Base-by-base conservation (phyloP, 2,888 invertebrate species). In the Xanthostigma xanthostigma region DNA sequence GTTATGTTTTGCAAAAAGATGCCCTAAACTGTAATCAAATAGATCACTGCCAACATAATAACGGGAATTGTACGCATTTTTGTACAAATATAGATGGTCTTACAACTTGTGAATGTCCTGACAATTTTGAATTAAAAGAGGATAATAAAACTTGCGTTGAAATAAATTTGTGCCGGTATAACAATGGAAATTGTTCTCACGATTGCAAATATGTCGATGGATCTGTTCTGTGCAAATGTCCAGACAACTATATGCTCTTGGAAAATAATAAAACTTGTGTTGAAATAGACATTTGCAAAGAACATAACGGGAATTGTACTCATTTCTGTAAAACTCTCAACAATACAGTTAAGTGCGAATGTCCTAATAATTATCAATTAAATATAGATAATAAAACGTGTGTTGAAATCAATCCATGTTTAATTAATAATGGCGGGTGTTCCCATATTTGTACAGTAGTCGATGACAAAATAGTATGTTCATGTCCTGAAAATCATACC, bases 31-130 rank as follows among this genome's bases (percentile, higher is more conserved):
- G 64, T 47, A 54, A 50, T 13, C 66, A 69, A 58, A 61, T 72
- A 6, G 69, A 76, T 55, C 74, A 73, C 53, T 77, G 77, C 53
- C 56, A 66, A 12, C 50, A 52, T 2, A 52, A 55, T 13, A 72
- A 70, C 46, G 67, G 65, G 39, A 72, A 69, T n/a, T 80, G 81
- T 51, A 70, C 71, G 0, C 69, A 73, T 52, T 65, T 69, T 39
- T 81, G 81, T 56, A 27, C 27, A 27, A 27, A 27, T 27, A 27
- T 27, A 27, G 27, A 27, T 27, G 27, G 27, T 27, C 6, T 27
- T 27, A 62, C 66, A 1, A 56, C 60, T 27, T 78, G 78, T 55
- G 59, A 62, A 33, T 79, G 78, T 55, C 70, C 68, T 6, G 55
- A 59, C 2, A 76, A 66, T 2, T 66, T 63, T 27, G 27, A 27